A percentile compares a stretch with the other conserved stretches of the same genome.
These are phyloP conservation scores for Metellina segmentata DNA, from an alignment of 2,888 invertebrate genomes.

Conservation along the genomic window DNA sequence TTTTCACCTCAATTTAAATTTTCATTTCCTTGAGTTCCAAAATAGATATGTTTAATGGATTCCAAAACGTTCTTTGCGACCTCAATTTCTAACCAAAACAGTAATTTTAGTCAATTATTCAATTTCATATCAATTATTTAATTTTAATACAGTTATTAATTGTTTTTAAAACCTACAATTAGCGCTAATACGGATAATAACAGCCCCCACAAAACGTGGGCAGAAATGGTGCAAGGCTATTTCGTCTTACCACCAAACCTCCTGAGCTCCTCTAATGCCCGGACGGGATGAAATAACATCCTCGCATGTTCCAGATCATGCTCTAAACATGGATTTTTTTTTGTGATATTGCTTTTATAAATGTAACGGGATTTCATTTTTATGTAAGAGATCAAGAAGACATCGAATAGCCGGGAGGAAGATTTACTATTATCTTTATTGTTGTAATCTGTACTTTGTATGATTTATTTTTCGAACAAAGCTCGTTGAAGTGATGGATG, in stretches of 20 bases:
- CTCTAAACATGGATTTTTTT: constrained; percentile 18
- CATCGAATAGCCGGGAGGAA: constrained; percentile 47
- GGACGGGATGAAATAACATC: constrained; percentile 22
- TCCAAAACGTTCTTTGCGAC: not conserved
- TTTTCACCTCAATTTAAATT: not conserved
- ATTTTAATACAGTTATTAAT: constrained; percentile 1
- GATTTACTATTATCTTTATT: constrained; percentile 54
- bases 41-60: not conserved
- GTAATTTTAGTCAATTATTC: not conserved
- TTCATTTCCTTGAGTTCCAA: not conserved
- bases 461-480: constrained; percentile 48
- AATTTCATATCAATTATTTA: not conserved
- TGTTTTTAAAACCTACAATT: constrained; percentile 1
- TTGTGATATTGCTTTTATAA: constrained; percentile 45
- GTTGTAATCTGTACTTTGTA: constrained; percentile 52
- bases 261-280: constrained; percentile 3
- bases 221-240: constrained; percentile 24
- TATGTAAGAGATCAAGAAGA: constrained; percentile 64
- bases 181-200: not conserved
- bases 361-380: constrained; percentile 46
- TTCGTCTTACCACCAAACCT: not conserved
- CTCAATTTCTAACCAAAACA: not conserved
- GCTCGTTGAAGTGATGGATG: constrained; percentile 30
- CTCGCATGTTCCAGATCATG: constrained; percentile 29
- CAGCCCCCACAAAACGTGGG: constrained; percentile 15